Base-by-base conservation (phyloP, 2,888 invertebrate species). In the Tetanocera ferruginea region DNA sequence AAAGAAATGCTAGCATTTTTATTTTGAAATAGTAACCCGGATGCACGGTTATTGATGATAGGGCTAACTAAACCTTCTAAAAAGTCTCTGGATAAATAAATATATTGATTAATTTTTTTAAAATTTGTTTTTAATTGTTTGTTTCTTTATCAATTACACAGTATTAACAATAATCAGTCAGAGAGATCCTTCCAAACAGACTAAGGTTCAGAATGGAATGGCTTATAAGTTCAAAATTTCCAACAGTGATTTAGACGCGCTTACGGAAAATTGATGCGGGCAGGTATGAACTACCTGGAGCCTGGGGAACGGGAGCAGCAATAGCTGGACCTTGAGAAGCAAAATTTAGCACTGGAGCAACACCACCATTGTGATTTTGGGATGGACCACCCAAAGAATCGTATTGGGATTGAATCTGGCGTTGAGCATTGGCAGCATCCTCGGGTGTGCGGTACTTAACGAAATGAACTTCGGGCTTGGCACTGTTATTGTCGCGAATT, bases 381-480 rank as follows among this genome's bases (percentile, higher is more conserved):
- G 83, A 82, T 5, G 80, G 19, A 17, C 86, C 86, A 60, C 85
- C 85, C 78, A 86, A 70, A 23, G 81, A 76, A 78, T 86, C 85
- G 80, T 86, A 86, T 76, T 86, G 86, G 0, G 75, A 67, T 80
- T 87, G 86, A 64, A 87, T 87, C 19, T 83, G 80, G 0, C 80
- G 80, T 78, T 87, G 87, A 0, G 87, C 87, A 37, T 85, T 84
- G 79, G 81, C 83, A 77, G 87, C 87, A 81, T 87, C 87, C 81
- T 86, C 84, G 0, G 84, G 81, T 5, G 86, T 87, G 79, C 86
- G 87, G 81, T 87, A 87, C 80, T 87, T 87, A 80, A 87, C 85
- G 77, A 87, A 87, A 83, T 85, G 86, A n/a, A 87, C 87, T 80
- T 87, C 87, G 80, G 87, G 87, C 81, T 86, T 86, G 82, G 83